A percentile compares a stretch with the other conserved stretches of the same genome.
phyloP scores from a whole-genome alignment of 2,797 vertebrate species.

The Crocidura indochinensis region DNA sequence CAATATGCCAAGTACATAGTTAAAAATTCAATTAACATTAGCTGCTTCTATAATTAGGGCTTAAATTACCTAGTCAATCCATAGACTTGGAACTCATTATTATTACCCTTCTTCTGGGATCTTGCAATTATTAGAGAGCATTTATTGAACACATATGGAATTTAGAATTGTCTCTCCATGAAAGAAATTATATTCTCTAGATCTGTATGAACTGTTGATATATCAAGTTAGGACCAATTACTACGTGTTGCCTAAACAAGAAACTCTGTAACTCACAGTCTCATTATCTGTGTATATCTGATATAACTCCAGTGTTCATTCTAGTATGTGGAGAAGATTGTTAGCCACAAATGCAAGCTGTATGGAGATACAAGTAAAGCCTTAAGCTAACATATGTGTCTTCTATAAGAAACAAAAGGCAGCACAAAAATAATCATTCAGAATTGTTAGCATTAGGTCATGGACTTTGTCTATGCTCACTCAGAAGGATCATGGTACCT shows the following conservation, averaged over 20 bases:
- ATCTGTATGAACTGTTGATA: not conserved
- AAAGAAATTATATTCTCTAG: conserved; percentile 22
- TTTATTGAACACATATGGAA: conserved; percentile 23
- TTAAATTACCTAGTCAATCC: conserved; percentile 56
- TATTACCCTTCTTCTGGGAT: conserved; percentile 38
- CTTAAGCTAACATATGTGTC: not conserved
- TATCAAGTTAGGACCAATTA: not conserved
- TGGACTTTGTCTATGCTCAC: not conserved
- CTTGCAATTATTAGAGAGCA: conserved; percentile 52
- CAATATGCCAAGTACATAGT: not conserved
- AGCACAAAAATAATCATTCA: not conserved
- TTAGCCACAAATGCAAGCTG: not conserved
- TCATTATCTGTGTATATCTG: not conserved
- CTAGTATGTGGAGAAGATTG: not conserved
- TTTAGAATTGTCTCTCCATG: not conserved
- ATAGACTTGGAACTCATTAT: conserved; percentile 42
- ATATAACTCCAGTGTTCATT: not conserved
- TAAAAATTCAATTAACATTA: conserved; percentile 63
- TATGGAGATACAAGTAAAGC: not conserved
- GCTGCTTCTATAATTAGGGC: conserved; percentile 55
- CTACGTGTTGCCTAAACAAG: not conserved
- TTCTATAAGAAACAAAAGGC: not conserved
- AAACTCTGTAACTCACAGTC: not conserved
- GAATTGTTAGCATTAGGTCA: not conserved
- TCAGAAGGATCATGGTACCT: not conserved